A percentile compares a stretch with the other conserved stretches of the same genome.
These are phyloP conservation scores for Epistrophe grossulariae DNA, from an alignment of 2,888 invertebrate species.

Conservation along the genomic window DNA sequence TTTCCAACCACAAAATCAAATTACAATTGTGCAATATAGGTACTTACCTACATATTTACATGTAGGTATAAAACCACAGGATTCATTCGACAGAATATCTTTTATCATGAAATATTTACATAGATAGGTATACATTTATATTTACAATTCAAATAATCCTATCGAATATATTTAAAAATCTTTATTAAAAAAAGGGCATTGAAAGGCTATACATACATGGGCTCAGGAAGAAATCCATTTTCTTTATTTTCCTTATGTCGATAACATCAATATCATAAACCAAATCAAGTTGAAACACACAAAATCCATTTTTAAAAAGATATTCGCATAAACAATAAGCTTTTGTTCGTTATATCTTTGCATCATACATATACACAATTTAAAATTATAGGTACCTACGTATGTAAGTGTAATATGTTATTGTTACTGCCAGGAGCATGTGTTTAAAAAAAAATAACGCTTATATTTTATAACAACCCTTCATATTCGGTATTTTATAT, in stretches of 20 bases:
- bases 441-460: background rate
- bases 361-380: background rate
- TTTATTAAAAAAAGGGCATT: background rate
- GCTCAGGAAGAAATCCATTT: background rate
- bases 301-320: background rate
- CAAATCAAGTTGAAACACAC: background rate
- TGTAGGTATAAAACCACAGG: too few species aligned
- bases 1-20: too few species aligned
- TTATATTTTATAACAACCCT: slow-evolving; percentile 27
- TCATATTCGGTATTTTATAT: background rate
- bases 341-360: background rate
- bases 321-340: background rate
- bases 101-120: too few species aligned
- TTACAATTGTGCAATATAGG: too few species aligned
- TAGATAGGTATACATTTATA: too few species aligned
- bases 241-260: background rate
- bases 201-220: background rate
- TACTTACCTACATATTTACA: too few species aligned
- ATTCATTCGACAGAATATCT: too few species aligned
- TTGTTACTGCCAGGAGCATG: background rate
- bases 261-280: background rate
- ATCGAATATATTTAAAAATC: too few species aligned
- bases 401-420: background rate
- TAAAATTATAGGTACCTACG: too few species aligned
- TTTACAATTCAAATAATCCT: too few species aligned